Evolutionary conservation across 64 coral and sea anemone species (phyloP).

Genomic region (Trachythela sp.): DNA sequence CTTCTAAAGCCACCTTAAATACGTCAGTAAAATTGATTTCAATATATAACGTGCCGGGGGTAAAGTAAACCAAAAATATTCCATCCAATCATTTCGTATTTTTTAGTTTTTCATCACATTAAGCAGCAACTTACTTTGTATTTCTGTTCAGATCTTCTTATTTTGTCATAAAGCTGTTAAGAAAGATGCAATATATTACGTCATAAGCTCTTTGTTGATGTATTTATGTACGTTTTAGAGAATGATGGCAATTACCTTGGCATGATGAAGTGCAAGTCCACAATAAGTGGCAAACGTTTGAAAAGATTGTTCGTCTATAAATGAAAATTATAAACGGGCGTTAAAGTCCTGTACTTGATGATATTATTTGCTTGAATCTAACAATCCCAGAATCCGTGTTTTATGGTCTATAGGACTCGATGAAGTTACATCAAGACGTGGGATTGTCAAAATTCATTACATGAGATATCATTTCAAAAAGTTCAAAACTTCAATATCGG

Average conservation of each 20-base stretch:
- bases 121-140: conserved; percentile 55
- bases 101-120: background rate
- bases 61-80: too few species aligned
- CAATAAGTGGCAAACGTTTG: conserved; percentile 99
- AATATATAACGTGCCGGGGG: too few species aligned
- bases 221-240: background rate
- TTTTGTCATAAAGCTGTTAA: conserved; percentile 92
- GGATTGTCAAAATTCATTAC: too few species aligned
- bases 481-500: background rate
- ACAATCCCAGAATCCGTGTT: too few species aligned
- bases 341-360: too few species aligned
- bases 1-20: conserved; percentile 79
- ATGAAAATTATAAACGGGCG: background rate
- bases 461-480: too few species aligned
- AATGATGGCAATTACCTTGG: conserved; percentile 54
- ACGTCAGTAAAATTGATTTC: background rate
- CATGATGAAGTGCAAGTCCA: conserved; percentile 90
- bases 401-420: too few species aligned
- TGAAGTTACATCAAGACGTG: too few species aligned
- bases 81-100: background rate
- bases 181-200: background rate
- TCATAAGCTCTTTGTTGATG: background rate
- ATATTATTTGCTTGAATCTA: too few species aligned
- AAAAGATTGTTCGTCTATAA: conserved; percentile 91
- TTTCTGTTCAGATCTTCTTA: conserved; percentile 95